phyloP scores from a whole-genome alignment of 37 sponge, comb jelly and placozoan genomes.

The Diacarnus erythraeanus region DNA sequence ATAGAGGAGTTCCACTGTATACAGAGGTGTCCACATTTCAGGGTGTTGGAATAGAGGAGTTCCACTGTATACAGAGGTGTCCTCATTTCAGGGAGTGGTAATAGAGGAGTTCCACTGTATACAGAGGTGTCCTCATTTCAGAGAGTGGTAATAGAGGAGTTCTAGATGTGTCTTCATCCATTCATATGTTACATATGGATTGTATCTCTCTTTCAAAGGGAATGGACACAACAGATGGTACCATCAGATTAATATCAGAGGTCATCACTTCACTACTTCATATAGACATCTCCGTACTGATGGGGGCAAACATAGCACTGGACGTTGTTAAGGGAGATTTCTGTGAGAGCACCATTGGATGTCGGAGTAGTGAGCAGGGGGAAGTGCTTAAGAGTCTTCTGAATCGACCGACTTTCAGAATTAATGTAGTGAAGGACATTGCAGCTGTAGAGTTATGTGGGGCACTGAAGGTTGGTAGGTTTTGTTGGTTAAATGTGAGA shows the following conservation, averaged over 20 bases:
- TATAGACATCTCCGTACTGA: constrained; percentile 83
- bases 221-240: constrained; percentile 63
- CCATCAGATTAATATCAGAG: constrained; percentile 74
- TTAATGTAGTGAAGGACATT: constrained; percentile 67
- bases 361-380: constrained; percentile 37
- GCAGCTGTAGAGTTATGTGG: constrained; percentile 97
- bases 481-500: neutral
- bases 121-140: neutral
- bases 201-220: constrained; percentile 38
- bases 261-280: constrained; percentile 62
- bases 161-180: neutral
- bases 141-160: neutral
- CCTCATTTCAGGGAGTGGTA: neutral
- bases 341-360: constrained; percentile 92
- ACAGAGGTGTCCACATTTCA: too few relatives aligned
- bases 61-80: too few relatives aligned
- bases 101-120: too few relatives aligned
- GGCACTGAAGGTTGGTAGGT: constrained; percentile 75
- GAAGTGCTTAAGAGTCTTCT: constrained; percentile 63
- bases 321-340: constrained; percentile 91
- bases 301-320: constrained; percentile 96
- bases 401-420: constrained; percentile 65
- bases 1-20: too few relatives aligned
- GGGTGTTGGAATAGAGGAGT: too few relatives aligned
- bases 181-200: neutral